Conservation (phyloP, 53 echinoderm and acorn worm genomes). For the Paracentrotus lividus region DNA sequence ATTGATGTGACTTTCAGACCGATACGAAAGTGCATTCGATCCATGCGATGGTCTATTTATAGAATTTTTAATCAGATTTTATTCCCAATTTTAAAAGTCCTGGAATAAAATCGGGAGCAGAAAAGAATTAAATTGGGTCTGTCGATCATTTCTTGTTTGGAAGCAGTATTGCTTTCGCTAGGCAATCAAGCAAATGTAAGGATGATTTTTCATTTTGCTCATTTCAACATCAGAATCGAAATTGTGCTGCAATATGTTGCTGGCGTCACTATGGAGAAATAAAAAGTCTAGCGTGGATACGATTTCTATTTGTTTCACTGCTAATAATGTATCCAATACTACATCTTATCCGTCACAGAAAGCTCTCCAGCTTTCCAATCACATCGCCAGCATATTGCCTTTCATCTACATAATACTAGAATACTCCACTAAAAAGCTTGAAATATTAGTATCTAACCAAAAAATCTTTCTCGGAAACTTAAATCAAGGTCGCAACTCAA, state of each 20-base stretch:
- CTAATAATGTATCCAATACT: not conserved
- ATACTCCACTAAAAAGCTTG: not conserved
- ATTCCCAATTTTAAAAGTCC: conserved; percentile 29
- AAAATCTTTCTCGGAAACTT: not conserved
- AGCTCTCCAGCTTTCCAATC: conserved; percentile 14
- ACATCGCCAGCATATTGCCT: not conserved
- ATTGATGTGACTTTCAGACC: conserved; percentile 41
- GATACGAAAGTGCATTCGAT: conserved; percentile 40
- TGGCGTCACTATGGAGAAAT: not conserved
- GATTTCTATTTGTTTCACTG: not conserved
- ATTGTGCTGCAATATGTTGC: not conserved
- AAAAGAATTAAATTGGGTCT: conserved; percentile 14
- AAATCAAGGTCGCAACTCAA: not conserved
- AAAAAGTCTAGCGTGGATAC: not conserved
- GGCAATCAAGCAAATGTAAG: conserved; percentile 19
- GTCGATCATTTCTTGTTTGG: not conserved
- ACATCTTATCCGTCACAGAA: not conserved
- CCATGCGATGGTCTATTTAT: conserved; percentile 13
- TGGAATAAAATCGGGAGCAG: not conserved
- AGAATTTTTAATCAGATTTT: conserved; percentile 51
- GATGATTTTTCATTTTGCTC: not conserved
- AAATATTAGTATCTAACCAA: not conserved
- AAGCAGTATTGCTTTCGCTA: conserved; percentile 6
- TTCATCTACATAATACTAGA: not conserved
- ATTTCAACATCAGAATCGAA: conserved; percentile 13